Base-by-base conservation (phyloP, 92 coral and sea anemone genomes). In the Isaurus tuberculatus region DNA sequence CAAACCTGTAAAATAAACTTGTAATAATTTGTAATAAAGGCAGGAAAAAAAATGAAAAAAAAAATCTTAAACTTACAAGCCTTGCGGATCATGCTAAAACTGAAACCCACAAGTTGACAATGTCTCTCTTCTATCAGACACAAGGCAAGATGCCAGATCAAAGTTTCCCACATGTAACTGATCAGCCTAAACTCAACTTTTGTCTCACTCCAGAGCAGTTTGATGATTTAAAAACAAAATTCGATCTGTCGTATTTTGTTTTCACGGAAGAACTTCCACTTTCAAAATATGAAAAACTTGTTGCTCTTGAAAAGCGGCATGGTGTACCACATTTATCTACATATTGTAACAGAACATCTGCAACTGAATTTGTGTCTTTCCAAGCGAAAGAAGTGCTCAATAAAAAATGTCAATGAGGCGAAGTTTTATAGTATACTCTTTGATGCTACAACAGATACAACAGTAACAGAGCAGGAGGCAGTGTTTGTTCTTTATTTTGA, bases 241-340 rank as follows among this genome's bases (percentile, higher is more conserved):
- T 89, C 73, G 87, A 83, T 68, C 31, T 70, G 37, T 70, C 86
- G 22, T 84, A 88, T 86, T 83, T 88, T 77, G 79, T 88, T 11
- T 75, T 85, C 8, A 89, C 79, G 65, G 92, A 89, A 80, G 89
- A 89, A 71, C 84, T 85, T 43, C 87, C 89, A 65, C 77, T 85
- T 19, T 42, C 89, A 37, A 85, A 89, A 63, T 85, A 89, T 72
- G 84, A 85, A 64, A 85, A 85, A 84, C 64, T 79, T 58, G 28
- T 88, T 4, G 80, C 88, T 14, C 80, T 89, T 30, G 89, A 85
- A 55, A 89, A 84, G 71, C 72, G 84, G 34, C 85, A 85, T 69
- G 84, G 89, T 9, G 87, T 84, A 13, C 69, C 72, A 51, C 87
- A 70, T 55, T 69, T 17, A 33, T 42, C 79, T 13, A 22, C 65